Conservation (phyloP, 1,140 invertebrate species). For the Panagrolaimus sp. region DNA sequence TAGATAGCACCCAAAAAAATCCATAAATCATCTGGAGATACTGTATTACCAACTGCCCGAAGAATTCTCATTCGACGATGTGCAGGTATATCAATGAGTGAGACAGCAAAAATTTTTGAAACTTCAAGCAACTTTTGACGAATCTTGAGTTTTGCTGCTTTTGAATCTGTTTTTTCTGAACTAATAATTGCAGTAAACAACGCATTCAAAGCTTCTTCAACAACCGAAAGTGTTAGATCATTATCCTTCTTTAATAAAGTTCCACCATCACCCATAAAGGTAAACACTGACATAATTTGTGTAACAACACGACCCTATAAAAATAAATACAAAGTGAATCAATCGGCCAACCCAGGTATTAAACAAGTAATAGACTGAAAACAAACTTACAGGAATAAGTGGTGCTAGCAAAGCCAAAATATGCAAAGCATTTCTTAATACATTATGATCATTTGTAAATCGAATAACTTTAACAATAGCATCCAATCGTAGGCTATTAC, state of each 20-base stretch:
- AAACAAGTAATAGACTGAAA: not conserved
- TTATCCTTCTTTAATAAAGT: slow-evolving; percentile 34
- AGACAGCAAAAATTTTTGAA: slow-evolving; percentile 20
- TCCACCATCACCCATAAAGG: slow-evolving; percentile 37
- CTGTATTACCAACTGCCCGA: slow-evolving; percentile 12
- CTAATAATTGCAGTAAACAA: slow-evolving; percentile 21
- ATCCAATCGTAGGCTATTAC: slow-evolving; percentile 20
- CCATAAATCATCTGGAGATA: slow-evolving; percentile 23
- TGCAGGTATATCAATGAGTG: slow-evolving; percentile 28
- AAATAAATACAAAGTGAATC: too few relatives aligned
- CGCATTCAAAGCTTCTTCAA: slow-evolving; percentile 28
- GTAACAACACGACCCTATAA: slow-evolving; percentile 20
- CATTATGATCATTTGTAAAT: slow-evolving; percentile 27
- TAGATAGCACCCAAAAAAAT: slow-evolving; percentile 26
- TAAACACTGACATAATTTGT: slow-evolving; percentile 35
- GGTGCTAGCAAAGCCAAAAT: slow-evolving; percentile 28
- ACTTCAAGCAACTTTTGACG: slow-evolving; percentile 23
- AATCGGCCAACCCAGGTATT: too few relatives aligned
- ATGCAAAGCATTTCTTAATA: slow-evolving; percentile 31
- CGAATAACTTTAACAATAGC: slow-evolving; percentile 29
- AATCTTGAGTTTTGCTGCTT: not conserved
- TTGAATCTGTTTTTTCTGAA: not conserved
- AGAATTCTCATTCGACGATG: slow-evolving; percentile 31
- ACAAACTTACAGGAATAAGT: slow-evolving; percentile 25
- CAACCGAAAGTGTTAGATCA: slow-evolving; percentile 26